Evolutionary conservation across 2,888 invertebrate genomes (phyloP), one percentile per base, ranked within the genome.

Genomic region (Troides helena): DNA sequence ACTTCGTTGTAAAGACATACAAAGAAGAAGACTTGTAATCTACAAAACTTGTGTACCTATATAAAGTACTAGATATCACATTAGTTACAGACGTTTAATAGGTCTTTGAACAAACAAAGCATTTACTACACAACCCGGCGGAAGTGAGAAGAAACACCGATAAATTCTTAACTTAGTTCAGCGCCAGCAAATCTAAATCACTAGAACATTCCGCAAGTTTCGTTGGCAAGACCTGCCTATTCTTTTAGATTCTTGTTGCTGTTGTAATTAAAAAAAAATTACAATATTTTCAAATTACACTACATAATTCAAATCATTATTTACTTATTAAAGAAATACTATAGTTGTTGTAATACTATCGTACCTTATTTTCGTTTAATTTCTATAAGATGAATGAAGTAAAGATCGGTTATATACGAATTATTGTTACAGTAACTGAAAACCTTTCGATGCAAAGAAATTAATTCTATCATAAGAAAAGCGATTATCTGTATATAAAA

Each of bases 121-220:
- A 58, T 60, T 65, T 61, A 65, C 30, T n/a, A 23, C 62, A 30
- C 58, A 58, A 58, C 62, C 50, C 62, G 39, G 50, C n/a, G 30
- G 21, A 21, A 57, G 62, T 56, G 46, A 62, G 58, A 69, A 66
- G 62, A 66, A 69, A 65, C 62, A 58, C 58, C 69, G 36, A 69
- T 69, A 69, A 69, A 69, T 69, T 61, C 21, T 18, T 21, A 69
- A 69, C 58, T 69, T 69, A 65, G 69, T 46, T 46, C 62, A 21
- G 30, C 61, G 57, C 62, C 62, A 30, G 62, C 65, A 62, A 56
- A 65, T 39, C 62, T 69, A 69, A 66, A 69, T 69, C 69, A 69
- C 69, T 69, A 50, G 36, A 69, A 66, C 69, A 69, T 69, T 69
- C 65, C 58, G 50, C 62, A 66, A 66, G 58, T 69, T 66, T 62